These are phyloP conservation scores for Drosophila pseudoobscura DNA, from an alignment of 1,140 invertebrate genomes.

Conservation along the genomic window DNA sequence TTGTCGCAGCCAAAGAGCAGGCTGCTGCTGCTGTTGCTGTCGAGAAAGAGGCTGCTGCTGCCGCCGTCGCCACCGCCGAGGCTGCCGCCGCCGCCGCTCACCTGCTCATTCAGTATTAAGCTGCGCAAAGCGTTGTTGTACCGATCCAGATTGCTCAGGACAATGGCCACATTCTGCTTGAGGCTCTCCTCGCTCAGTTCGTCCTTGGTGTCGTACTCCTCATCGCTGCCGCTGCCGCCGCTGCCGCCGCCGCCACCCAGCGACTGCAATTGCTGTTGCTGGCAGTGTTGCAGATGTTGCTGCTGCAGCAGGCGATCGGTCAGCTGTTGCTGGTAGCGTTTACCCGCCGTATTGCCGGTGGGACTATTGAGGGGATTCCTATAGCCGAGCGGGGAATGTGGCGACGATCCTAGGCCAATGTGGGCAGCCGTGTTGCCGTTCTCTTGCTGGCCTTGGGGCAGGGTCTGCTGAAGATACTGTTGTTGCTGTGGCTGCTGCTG, in stretches of 20 bases:
- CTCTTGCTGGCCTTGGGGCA: constrained; percentile 57
- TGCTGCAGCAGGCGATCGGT: constrained; percentile 80
- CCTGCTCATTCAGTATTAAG: constrained; percentile 82
- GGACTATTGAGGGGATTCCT: constrained; percentile 78
- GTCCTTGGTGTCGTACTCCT: constrained; percentile 45
- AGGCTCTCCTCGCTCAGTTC: constrained; percentile 83
- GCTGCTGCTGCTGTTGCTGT: constrained; percentile 40
- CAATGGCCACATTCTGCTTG: constrained; percentile 83
- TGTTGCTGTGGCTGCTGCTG: constrained; percentile 52
- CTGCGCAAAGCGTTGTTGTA: constrained; percentile 81
- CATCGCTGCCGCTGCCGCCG: constrained; percentile 15
- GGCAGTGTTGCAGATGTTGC: constrained; percentile 72
- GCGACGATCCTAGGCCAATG: constrained; percentile 53
- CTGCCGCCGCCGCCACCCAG: constrained; percentile 26
- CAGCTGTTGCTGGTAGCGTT: constrained; percentile 75
- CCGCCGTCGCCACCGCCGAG: constrained; percentile 18
- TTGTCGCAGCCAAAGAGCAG: constrained; percentile 33
- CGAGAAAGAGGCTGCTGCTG: constrained; percentile 46
- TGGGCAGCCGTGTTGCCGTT: constrained; percentile 74
- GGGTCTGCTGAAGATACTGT: constrained; percentile 20
- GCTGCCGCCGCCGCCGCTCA: constrained; percentile 52
- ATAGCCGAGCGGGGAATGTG: constrained; percentile 68
- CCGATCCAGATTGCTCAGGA: constrained; percentile 80
- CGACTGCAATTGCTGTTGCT: constrained; percentile 74
- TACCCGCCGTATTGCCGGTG: constrained; percentile 50